Base-by-base conservation (phyloP, 1,140 invertebrate species). In the Kradibia gibbosae region DNA sequence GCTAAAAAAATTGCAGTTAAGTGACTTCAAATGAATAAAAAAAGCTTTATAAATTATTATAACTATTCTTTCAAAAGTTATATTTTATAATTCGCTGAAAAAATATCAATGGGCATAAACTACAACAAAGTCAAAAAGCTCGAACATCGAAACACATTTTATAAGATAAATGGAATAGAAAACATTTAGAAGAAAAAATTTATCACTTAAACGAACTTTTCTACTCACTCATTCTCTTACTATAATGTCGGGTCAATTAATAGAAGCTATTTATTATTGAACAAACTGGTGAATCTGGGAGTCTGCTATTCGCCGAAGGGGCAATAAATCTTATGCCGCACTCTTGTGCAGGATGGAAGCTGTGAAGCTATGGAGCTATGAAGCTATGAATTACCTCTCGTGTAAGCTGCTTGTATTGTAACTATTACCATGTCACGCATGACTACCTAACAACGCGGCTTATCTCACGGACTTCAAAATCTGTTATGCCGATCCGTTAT, bases 351-450 rank as follows among this genome's bases (percentile, higher is more conserved):
- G 84, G 83, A 86, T 88, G 85, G 86, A 87, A 89, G 87, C 45
- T 13, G 15, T 1, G 2, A 42, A 48, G 31, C 70, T 42, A n/a
- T n/a, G n/a, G n/a, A n/a, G n/a, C n/a, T n/a, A n/a, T n/a, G 86
- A 87, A 89, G 87, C 45, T 13, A 25, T 1, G 2, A 42, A 48
- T 31, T 42, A 39, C 70, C 89, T 89, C 70, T 73, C 67, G 78
- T 45, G 89, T 90, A 90, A 91, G 90, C 89, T 89, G 88, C 87
- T 90, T 91, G 90, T 91, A 91, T 91, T 89, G 89, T 91, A 90
- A 89, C 89, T 90, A 91, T 91, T 91, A 91, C 90, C 87, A 83
- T 89, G 89, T 89, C 88, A 91, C 91, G 90, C 90, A 91, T 91
- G 89, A 90, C 89, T 89, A 67, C 36, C 34, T 71, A 77, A 76